A percentile compares a stretch with the other conserved stretches of the same genome.
Evolutionary conservation across 2,888 invertebrate genomes (phyloP).

Genomic region (Andrena fulva): DNA sequence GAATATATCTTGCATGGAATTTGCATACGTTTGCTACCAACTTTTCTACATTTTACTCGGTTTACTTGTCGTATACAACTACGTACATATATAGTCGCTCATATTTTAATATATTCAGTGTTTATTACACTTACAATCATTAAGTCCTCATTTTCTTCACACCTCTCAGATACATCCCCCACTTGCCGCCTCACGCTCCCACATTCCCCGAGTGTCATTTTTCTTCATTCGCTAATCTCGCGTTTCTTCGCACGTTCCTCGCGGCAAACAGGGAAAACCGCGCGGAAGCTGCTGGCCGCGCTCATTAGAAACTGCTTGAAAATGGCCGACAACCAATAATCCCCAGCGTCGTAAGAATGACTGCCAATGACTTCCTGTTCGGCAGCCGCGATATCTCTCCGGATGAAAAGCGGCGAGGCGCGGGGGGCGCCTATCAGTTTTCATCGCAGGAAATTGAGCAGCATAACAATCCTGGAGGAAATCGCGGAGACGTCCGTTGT

Average conservation of each 20-base stretch:
- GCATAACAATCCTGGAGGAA: conserved; percentile 48
- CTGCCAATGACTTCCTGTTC: not conserved
- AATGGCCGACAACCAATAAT: not conserved
- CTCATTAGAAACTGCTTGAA: not conserved
- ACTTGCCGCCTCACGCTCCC: too few species aligned
- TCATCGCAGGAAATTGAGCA: conserved; percentile 36
- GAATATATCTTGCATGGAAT: too few species aligned
- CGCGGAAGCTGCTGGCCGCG: too few species aligned
- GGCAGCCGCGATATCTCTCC: not conserved
- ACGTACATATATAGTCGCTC: too few species aligned
- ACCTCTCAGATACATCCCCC: too few species aligned
- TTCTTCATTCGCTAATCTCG: not conserved
- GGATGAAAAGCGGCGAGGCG: not conserved
- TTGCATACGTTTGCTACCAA: too few species aligned
- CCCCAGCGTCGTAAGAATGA: not conserved
- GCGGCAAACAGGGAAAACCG: not conserved
- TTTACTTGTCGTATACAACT: too few species aligned
- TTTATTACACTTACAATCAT: too few species aligned
- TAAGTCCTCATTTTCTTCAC: too few species aligned
- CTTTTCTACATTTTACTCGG: too few species aligned
- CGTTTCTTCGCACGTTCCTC: not conserved
- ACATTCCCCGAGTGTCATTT: not conserved
- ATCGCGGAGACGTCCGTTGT: conserved; percentile 48
- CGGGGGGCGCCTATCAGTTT: conserved; percentile 5
- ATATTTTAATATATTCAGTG: too few species aligned